Evolutionary conservation across 2,888 invertebrate species (phyloP), one percentile per base, ranked within the genome.

Genomic region (Cetonia aurata): DNA sequence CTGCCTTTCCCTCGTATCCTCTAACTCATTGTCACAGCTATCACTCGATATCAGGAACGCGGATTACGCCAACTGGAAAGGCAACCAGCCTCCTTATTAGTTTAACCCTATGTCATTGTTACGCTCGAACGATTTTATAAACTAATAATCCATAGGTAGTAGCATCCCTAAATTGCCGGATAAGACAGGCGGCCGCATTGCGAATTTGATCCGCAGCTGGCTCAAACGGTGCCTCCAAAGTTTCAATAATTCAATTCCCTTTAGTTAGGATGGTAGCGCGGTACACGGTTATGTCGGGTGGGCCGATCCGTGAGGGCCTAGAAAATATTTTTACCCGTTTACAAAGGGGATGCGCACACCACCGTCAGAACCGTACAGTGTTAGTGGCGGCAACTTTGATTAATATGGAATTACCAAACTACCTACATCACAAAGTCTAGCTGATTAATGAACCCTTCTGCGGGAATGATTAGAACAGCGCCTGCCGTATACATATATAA

Each of bases 391-490:
- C 52, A 25, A 56, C 67, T 67, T 44, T 46, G 48, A 56, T 67
- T 67, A 46, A 67, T 56, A 67, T 46, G 37, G 48, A 67, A 57
- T 67, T 67, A 67, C 67, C 31, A 17, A 56, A 55, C 44, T 48
- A 56, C 67, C 56, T 56, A 57, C 56, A 46, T 44, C 48, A 56
- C 67, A 48, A 67, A 67, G 48, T 56, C 57, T 48, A 15, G 12
- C 17, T 67, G 67, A 67, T 67, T 67, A 67, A 56, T 67, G 46
- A 56, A 46, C 48, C 56, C 46, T 55, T 57, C 56, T 67, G 33
- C 10, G 56, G 56, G 50, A 46, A 67, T 67, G 67, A 67, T 56
- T 67, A 46, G 46, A 67, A 31, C 46, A 8, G 19, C 50, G n/a
- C 15, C n/a, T 10, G 48, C 33, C 13, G 13, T 48, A 33, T 62